A percentile compares a stretch with the other conserved stretches of the same genome.
Evolutionary conservation across 2,888 invertebrate genomes (phyloP).

Genomic region (Callimorpha dominula): DNA sequence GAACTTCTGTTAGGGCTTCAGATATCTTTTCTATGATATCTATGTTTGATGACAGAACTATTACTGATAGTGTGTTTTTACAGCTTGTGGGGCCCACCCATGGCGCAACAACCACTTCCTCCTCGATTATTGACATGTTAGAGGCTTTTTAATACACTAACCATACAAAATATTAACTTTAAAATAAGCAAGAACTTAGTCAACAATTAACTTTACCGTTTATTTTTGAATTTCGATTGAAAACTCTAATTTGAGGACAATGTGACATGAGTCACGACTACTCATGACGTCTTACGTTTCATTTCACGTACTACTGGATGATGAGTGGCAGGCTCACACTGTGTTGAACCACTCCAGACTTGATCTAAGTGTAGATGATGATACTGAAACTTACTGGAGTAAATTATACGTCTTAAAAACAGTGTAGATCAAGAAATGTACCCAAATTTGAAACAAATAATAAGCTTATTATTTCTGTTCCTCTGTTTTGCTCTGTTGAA

Average conservation of each 20-base stretch:
- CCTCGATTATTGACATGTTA: slow-evolving; percentile 68
- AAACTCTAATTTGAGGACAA: not conserved
- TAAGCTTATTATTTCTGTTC: too few relatives aligned
- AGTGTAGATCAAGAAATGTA: too few relatives aligned
- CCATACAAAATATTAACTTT: not conserved
- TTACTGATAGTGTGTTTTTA: slow-evolving; percentile 72
- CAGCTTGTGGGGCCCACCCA: slow-evolving; percentile 77
- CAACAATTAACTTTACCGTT: not conserved
- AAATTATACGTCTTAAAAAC: too few relatives aligned
- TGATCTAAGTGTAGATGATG: too few relatives aligned
- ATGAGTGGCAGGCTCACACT: too few relatives aligned
- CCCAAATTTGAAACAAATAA: too few relatives aligned
- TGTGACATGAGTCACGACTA: not conserved
- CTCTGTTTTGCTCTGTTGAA: too few relatives aligned
- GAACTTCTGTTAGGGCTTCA: slow-evolving; percentile 70
- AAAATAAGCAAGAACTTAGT: not conserved
- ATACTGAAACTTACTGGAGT: too few relatives aligned
- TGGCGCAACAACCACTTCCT: slow-evolving; percentile 68
- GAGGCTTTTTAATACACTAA: not conserved
- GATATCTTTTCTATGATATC: slow-evolving; percentile 75
- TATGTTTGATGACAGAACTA: slow-evolving; percentile 73
- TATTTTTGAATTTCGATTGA: slow-evolving; percentile 4
- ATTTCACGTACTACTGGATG: not conserved
- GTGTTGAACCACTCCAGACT: too few relatives aligned
- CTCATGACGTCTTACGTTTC: not conserved